A percentile compares a stretch with the other conserved stretches of the same genome.
Evolutionary conservation across 2,113 vertebrate genomes (phyloP).

Genomic region (Smithornis capensis): DNA sequence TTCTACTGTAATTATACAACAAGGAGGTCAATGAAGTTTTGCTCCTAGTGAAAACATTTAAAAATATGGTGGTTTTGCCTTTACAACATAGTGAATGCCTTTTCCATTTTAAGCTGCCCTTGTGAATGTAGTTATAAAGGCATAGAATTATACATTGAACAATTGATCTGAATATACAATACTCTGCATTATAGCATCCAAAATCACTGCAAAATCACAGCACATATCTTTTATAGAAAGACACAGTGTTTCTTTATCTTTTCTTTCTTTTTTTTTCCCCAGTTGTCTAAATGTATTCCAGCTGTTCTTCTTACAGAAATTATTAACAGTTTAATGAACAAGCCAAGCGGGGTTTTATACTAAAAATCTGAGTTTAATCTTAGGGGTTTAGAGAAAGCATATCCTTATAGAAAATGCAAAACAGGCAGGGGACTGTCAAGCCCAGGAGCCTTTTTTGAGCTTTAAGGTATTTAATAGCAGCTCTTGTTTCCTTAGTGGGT

Average conservation of each 20-base stretch:
- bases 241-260: neutral
- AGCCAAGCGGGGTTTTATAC: neutral
- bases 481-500: conserved; percentile 1
- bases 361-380: conserved; percentile 9
- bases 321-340: neutral
- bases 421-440: neutral
- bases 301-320: neutral
- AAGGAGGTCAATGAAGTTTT: neutral
- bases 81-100: neutral
- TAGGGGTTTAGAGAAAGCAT: neutral
- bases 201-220: neutral
- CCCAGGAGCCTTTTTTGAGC: neutral
- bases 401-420: conserved; percentile 21
- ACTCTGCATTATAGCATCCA: neutral
- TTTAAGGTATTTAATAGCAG: conserved; percentile 22
- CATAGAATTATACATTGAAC: neutral
- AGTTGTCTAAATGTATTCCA: neutral
- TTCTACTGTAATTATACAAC: neutral
- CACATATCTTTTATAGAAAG: neutral
- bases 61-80: neutral
- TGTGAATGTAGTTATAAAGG: neutral
- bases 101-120: neutral
- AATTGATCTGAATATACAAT: neutral
- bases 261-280: neutral
- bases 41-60: neutral